A percentile compares a stretch with the other conserved stretches of the same genome.
Evolutionary conservation across 2,888 invertebrate genomes (phyloP).

Genomic region (Platycheirus albimanus): DNA sequence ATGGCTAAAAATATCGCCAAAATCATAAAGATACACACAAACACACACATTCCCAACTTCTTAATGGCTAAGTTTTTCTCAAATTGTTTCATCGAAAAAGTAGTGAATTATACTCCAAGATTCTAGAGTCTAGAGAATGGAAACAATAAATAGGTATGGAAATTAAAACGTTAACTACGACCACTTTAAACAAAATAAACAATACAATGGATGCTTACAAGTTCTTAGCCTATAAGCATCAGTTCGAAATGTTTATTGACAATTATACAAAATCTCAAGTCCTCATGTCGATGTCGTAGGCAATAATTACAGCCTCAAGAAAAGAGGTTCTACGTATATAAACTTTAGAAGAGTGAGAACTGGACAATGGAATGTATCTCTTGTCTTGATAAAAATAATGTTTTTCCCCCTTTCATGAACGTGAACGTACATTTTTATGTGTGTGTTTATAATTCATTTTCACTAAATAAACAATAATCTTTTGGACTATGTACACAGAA

Average conservation of each 20-base stretch:
- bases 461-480: constrained; percentile 65
- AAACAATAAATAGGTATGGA: not conserved
- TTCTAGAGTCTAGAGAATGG: no score
- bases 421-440: no score
- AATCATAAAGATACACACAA: constrained; percentile 45
- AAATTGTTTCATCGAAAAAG: not conserved
- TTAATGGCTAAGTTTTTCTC: constrained; percentile 3
- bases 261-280: not conserved
- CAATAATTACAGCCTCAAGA: no score
- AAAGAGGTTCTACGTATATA: no score
- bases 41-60: not conserved
- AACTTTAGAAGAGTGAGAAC: no score
- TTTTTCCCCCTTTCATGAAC: constrained; percentile 43
- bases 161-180: constrained; percentile 40
- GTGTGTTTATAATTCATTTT: constrained; percentile 71
- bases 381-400: constrained; percentile 40
- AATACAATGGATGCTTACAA: constrained; percentile 16
- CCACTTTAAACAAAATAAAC: constrained; percentile 66
- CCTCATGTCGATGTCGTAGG: not conserved
- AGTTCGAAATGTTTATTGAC: constrained; percentile 7
- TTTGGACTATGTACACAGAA: constrained; percentile 45
- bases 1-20: constrained; percentile 66
- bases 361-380: constrained; percentile 62
- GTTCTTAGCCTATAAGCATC: not conserved
- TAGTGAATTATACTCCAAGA: not conserved